These are phyloP conservation scores for Pycnomerus fuliginosus DNA, from an alignment of 2,888 invertebrate species.

Conservation along the genomic window DNA sequence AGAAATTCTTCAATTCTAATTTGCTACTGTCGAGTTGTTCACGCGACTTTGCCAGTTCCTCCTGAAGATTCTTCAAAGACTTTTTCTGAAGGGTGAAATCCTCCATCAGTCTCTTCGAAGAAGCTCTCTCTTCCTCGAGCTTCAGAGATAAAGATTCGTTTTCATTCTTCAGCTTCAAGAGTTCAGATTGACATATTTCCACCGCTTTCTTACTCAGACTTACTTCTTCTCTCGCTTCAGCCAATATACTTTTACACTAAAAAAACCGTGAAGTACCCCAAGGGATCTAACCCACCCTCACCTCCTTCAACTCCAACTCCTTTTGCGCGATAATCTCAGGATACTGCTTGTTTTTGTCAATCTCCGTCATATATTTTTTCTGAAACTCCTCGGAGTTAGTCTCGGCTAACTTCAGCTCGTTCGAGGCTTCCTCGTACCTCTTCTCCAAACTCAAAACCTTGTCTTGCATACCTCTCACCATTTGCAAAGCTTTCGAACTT, in stretches of 20 bases:
- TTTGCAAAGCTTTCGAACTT: constrained; percentile 67
- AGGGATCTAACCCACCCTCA: constrained; percentile 39
- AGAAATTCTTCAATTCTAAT: constrained; percentile 68
- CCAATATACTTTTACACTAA: constrained; percentile 43
- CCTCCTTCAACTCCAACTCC: constrained; percentile 61
- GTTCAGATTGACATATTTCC: constrained; percentile 53
- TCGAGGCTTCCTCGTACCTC: constrained; percentile 56
- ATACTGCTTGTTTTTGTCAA: constrained; percentile 56
- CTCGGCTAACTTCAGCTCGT: constrained; percentile 44
- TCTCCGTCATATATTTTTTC: constrained; percentile 33
- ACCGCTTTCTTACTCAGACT: constrained; percentile 56
- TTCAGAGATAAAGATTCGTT: constrained; percentile 36
- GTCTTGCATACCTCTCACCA: constrained; percentile 68
- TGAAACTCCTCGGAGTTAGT: constrained; percentile 30
- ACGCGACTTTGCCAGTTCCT: constrained; percentile 48
- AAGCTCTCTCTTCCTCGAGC: constrained; percentile 35
- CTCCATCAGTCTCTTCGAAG: constrained; percentile 26
- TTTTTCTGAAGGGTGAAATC: no score
- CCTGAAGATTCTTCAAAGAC: constrained; percentile 52
- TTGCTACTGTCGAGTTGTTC: constrained; percentile 65
- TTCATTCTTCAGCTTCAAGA: constrained; percentile 42
- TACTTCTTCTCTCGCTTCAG: constrained; percentile 45
- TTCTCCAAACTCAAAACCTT: constrained; percentile 60
- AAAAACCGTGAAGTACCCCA: no score
- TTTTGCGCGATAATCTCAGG: constrained; percentile 63